phyloP scores from a whole-genome alignment of 2,113 vertebrate genomes.

The Pontoporia blainvillei region DNA sequence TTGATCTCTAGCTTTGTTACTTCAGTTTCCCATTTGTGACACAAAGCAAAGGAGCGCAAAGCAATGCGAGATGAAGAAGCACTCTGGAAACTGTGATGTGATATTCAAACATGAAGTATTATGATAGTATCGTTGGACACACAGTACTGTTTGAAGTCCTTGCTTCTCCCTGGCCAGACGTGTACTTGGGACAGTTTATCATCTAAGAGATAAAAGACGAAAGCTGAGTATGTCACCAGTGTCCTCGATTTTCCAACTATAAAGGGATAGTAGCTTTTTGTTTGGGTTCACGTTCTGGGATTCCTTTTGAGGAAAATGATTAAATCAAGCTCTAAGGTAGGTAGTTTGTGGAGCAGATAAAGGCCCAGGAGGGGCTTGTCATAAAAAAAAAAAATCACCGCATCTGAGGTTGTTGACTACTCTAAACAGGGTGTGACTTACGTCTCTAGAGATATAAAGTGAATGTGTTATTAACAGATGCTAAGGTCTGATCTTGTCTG shows the following conservation, averaged over 20 bases:
- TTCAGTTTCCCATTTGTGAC: background rate
- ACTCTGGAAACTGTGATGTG: background rate
- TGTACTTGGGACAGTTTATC: background rate
- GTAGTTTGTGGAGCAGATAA: constrained; percentile 47
- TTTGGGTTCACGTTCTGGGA: constrained; percentile 11
- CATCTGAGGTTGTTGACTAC: constrained; percentile 52
- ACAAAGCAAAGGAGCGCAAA: background rate
- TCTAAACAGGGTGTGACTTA: constrained; percentile 60
- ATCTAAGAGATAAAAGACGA: constrained; percentile 4
- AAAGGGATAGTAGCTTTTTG: background rate
- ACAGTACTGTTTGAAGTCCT: background rate
- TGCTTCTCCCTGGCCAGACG: background rate
- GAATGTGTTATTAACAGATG: constrained; percentile 52
- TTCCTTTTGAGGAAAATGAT: constrained; percentile 32
- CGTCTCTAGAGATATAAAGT: constrained; percentile 47
- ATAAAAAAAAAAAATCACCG: constrained; percentile 48
- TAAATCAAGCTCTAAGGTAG: constrained; percentile 5
- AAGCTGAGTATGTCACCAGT: background rate
- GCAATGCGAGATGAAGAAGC: background rate
- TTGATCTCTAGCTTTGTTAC: background rate
- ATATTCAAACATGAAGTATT: background rate
- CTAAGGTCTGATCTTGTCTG: background rate
- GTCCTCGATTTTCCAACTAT: background rate
- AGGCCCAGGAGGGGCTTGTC: constrained; percentile 1
- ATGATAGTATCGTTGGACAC: background rate